Evolutionary conservation across 2,888 invertebrate species (phyloP), one percentile per base, ranked within the genome.

Genomic region (Steinernema scapterisci): DNA sequence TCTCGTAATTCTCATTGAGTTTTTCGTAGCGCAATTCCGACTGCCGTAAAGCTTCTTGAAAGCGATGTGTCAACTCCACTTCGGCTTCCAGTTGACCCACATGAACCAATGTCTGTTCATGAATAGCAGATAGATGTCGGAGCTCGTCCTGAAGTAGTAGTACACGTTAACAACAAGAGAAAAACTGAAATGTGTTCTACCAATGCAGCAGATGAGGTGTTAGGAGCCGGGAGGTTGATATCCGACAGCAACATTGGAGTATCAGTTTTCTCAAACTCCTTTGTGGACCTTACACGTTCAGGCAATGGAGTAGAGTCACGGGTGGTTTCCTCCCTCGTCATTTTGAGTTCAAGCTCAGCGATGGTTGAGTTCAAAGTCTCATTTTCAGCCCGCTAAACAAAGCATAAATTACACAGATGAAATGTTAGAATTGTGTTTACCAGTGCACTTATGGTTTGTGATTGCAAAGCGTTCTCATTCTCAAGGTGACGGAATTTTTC

Each of bases 1-100:
- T 70, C 44, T 74, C 74, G 71, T 74, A 74, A 56, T 74, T 70
- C 2, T 25, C 51, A n/a, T 74, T 74, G 23, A 74, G 48, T 25
- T 71, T 46, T 70, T 21, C 48, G 1, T 48, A 43, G 27, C 31
- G 44, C 70, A 6, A 11, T 46, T 71, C 71, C 19, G 51, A 46
- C 45, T 74, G 46, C n/a, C 16, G 43, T 11, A 38, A 38, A 70
- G 43, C 70, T 46, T 52, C 70, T 16, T 74, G 43, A 11, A 70
- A 25, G 9, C 70, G 70, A 2, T 27, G 25, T 16, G 44, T 45
- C 19, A 7, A n/a, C 0, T 45, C 52, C 13, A 74, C 21, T 21
- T 74, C 44, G 11, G 43, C 52, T 70, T 74, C 70, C 6, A 74
- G 44, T 6, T 71, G 51, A 16, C 70, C 46, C 9, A 70, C 56